A percentile compares a stretch with the other conserved stretches of the same genome.
phyloP scores from a whole-genome alignment of 2,797 vertebrate species.

The Pampus argenteus region DNA sequence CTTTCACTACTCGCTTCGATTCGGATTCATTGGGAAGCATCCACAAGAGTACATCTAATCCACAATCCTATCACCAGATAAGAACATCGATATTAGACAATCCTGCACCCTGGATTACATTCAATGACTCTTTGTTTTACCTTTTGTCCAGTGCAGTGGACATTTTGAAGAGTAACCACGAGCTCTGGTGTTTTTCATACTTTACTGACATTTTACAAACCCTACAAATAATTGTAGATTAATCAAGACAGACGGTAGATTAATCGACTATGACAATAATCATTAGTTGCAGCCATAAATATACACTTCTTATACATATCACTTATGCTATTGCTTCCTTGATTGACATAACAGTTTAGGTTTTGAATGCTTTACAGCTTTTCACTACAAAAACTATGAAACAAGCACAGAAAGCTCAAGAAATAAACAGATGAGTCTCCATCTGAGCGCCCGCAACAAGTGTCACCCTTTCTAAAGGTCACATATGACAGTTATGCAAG shows the following conservation, averaged over 20 bases:
- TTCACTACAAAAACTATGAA: neutral
- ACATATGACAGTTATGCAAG: conserved; percentile 24
- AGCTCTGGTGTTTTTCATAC: too few relatives aligned
- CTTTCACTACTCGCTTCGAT: conserved; percentile 3
- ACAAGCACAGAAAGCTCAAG: neutral
- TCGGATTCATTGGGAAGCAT: conserved; percentile 1
- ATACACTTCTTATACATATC: too few relatives aligned
- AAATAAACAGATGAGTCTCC: neutral
- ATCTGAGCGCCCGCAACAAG: conserved; percentile 13
- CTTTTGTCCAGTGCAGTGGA: too few relatives aligned
- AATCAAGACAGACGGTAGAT: too few relatives aligned
- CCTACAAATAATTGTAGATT: too few relatives aligned
- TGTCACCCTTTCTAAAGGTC: conserved; percentile 46
- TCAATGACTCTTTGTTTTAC: neutral
- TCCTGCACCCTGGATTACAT: neutral
- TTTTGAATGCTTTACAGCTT: too few relatives aligned
- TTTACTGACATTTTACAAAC: too few relatives aligned
- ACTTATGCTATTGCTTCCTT: too few relatives aligned
- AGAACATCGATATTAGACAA: neutral
- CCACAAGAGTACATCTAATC: neutral
- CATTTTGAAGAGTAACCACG: too few relatives aligned
- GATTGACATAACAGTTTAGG: too few relatives aligned
- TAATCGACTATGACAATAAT: too few relatives aligned
- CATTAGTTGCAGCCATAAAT: too few relatives aligned
- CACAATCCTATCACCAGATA: neutral